A percentile compares a stretch with the other conserved stretches of the same genome.
Evolutionary conservation across 2,888 invertebrate species (phyloP).

Genomic region (Camponotus fellah): DNA sequence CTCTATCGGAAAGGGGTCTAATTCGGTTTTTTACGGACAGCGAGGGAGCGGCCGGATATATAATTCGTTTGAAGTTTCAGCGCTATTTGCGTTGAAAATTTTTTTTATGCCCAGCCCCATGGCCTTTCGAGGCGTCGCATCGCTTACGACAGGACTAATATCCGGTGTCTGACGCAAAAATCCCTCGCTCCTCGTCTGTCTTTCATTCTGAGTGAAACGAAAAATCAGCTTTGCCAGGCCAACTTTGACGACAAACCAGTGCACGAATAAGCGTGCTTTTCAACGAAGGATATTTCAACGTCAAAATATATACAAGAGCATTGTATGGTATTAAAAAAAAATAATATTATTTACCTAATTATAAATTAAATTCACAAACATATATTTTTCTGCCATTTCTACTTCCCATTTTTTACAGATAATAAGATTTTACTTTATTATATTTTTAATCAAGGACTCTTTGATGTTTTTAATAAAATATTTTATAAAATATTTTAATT

Average conservation of each 20-base stretch:
- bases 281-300: neutral
- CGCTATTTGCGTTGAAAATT: conserved; percentile 52
- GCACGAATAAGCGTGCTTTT: neutral
- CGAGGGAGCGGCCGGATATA: conserved; percentile 21
- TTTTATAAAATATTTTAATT: neutral
- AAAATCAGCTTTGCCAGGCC: conserved; percentile 22
- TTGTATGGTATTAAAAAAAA: neutral
- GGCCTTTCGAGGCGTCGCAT: conserved; percentile 48
- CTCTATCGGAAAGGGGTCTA: conserved; percentile 48
- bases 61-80: conserved; percentile 63
- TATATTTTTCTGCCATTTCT: neutral
- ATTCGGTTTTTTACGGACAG: conserved; percentile 56
- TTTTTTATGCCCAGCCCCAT: conserved; percentile 45
- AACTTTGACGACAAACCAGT: conserved; percentile 24
- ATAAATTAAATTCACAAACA: neutral
- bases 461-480: neutral
- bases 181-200: conserved; percentile 54
- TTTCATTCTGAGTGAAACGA: conserved; percentile 28
- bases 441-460: neutral
- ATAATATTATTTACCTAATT: neutral
- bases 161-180: conserved; percentile 63
- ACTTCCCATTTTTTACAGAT: neutral
- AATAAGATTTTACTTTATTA: too few relatives aligned
- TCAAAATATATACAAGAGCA: neutral
- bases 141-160: conserved; percentile 58